Evolutionary conservation across 2,797 vertebrate species (phyloP), one percentile per base, ranked within the genome.

Genomic region (Sebastes baramenuke): DNA sequence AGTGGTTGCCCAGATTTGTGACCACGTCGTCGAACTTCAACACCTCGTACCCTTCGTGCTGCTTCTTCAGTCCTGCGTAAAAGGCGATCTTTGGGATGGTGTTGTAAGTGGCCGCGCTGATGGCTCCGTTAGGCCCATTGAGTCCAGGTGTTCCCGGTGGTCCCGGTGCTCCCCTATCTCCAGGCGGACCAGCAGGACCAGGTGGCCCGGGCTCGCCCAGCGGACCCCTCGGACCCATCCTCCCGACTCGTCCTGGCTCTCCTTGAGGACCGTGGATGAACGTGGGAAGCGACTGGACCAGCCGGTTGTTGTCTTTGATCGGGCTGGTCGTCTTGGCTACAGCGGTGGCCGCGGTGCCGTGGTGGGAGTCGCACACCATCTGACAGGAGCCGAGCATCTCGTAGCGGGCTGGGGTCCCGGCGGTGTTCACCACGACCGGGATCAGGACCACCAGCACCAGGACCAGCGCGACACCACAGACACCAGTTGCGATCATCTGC

Each of bases 11-110:
- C 56, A 99, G 94, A 87, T 99, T 99, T 84, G 98, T 99, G 82
- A 99, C 98, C 22, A 99, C 98, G 92, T 99, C 98, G 94, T 99
- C 98, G 94, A 99, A 99, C 92, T 97, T 97, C 81, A 99, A 95
- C 91, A 99, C 96, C 89, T 99, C 98, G 72, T 99, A 99, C 62
- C 98, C 98, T 83, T 99, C 98, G 81, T 99, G 98, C 83, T 98
- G 98, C 91, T 98, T 96, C 90, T 98, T 99, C 81, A 99, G 97
- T 87, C 98, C 98, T 9, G 98, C 97, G 81, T 99, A 99, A 94
- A 99, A 99, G 46, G 98, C 98, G 55, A 99, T 98, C 93, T 97
- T 98, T 85, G 98, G 98, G 52, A 99, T 94, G 0, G 98, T 99
- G 96, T 96, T 99, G 94, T 99, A 99, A 56, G 98, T 99, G 89